Conservation (phyloP, 2,888 invertebrate genomes). For the Andrena haemorrhoa region DNA sequence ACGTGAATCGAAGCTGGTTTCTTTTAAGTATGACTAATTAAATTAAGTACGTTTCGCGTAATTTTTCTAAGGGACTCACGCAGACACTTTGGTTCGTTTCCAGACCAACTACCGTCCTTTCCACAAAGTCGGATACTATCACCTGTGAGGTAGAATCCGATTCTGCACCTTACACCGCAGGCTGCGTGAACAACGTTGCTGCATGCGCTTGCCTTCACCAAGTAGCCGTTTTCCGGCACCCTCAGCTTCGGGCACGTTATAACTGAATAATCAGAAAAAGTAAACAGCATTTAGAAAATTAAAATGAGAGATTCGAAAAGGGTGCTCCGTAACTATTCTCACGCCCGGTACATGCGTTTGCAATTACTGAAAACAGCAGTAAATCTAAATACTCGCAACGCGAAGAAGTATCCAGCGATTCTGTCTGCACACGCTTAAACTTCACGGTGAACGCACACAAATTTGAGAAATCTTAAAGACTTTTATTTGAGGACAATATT, state of each 20-base stretch:
- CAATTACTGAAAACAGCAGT: background rate
- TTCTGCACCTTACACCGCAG: constrained; percentile 89
- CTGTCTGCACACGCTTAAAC: background rate
- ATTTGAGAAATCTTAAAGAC: background rate
- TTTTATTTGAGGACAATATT: background rate
- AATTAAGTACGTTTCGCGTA: background rate
- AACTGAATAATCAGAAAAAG: constrained; percentile 79
- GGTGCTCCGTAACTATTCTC: background rate
- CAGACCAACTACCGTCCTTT: constrained; percentile 89
- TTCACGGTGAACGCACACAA: constrained; percentile 1
- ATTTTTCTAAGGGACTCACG: constrained; percentile 86
- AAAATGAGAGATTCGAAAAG: background rate
- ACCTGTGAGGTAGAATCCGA: constrained; percentile 87
- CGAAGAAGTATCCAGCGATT: background rate
- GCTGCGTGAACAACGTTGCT: constrained; percentile 89
- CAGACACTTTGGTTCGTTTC: constrained; percentile 87
- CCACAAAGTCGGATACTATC: constrained; percentile 88
- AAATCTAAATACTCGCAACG: background rate
- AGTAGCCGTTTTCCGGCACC: constrained; percentile 89
- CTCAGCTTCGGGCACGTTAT: constrained; percentile 87
- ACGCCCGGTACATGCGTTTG: background rate
- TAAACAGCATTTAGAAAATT: background rate
- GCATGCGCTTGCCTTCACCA: constrained; percentile 88
- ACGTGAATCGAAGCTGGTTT: too few relatives aligned
- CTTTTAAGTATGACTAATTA: background rate